phyloP scores from a whole-genome alignment of 2,113 vertebrate species.

The Cacatua alba region DNA sequence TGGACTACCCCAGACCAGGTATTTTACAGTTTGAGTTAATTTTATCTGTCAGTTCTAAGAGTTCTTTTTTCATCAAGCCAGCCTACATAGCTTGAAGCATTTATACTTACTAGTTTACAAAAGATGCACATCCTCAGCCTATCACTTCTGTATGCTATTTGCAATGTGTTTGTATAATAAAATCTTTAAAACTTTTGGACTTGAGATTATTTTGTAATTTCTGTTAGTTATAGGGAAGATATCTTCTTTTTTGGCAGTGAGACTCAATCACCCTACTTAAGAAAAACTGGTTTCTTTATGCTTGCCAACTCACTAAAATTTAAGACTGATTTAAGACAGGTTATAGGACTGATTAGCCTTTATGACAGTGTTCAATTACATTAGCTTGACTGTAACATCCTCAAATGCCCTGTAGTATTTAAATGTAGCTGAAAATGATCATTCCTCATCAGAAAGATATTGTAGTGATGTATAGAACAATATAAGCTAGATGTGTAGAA shows the following conservation, averaged over 20 bases:
- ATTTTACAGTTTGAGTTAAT: not conserved
- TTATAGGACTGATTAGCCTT: slow-evolving; percentile 5
- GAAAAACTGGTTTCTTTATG: not conserved
- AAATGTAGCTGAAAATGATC: not conserved
- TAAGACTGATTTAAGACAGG: not conserved
- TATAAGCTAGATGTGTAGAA: not conserved
- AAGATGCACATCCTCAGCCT: not conserved
- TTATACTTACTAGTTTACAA: not conserved
- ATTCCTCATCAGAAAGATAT: not conserved
- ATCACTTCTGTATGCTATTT: not conserved
- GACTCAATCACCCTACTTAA: not conserved
- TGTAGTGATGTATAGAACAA: not conserved
- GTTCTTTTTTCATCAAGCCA: not conserved
- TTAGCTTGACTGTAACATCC: not conserved
- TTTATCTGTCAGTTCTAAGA: not conserved
- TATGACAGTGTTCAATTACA: not conserved
- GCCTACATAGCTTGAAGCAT: not conserved
- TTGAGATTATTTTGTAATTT: not conserved
- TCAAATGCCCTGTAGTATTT: not conserved
- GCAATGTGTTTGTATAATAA: not conserved
- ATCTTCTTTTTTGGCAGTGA: not conserved
- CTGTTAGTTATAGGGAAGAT: not conserved
- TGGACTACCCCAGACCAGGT: slow-evolving; percentile 96
- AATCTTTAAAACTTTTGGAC: not conserved
- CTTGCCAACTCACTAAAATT: not conserved